phyloP scores from a whole-genome alignment of 2,113 vertebrate genomes.

The Rhizomys pruinosus region DNA sequence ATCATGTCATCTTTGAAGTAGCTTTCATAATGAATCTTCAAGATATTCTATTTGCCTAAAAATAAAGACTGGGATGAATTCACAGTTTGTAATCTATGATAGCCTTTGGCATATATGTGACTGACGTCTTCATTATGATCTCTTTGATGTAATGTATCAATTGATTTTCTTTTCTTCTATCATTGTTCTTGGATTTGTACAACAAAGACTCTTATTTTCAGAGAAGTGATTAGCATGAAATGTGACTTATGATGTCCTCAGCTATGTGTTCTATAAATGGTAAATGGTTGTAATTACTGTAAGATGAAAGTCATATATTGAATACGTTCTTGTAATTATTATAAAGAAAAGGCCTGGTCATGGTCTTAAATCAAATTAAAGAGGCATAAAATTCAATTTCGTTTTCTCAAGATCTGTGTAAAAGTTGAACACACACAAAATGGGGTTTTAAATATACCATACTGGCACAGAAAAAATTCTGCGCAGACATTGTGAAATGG shows the following conservation, averaged over 20 bases:
- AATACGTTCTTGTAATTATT: conserved; percentile 79
- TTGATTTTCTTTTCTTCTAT: conserved; percentile 66
- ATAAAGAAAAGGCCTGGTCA: conserved; percentile 76
- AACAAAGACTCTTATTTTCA: conserved; percentile 76
- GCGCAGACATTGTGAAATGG: conserved; percentile 54
- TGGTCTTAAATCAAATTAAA: conserved; percentile 81
- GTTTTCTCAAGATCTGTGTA: conserved; percentile 78
- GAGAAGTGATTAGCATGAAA: conserved; percentile 74
- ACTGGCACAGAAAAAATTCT: conserved; percentile 57
- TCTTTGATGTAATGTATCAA: conserved; percentile 69
- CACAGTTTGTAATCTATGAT: conserved; percentile 64
- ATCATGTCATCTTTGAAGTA: conserved; percentile 71
- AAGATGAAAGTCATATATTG: conserved; percentile 81
- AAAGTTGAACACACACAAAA: conserved; percentile 72
- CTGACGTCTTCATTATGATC: conserved; percentile 75
- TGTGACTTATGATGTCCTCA: conserved; percentile 75
- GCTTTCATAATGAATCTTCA: conserved; percentile 65
- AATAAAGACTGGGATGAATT: conserved; percentile 66
- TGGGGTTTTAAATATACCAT: conserved; percentile 69
- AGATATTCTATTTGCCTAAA: conserved; percentile 67
- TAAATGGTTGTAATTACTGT: conserved; percentile 76
- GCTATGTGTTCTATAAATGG: conserved; percentile 76
- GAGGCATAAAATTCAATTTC: conserved; percentile 81
- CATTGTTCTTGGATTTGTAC: conserved; percentile 66
- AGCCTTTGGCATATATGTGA: conserved; percentile 62